Evolutionary conservation across 2,113 vertebrate species (phyloP).

Genomic region (Solea solea): DNA sequence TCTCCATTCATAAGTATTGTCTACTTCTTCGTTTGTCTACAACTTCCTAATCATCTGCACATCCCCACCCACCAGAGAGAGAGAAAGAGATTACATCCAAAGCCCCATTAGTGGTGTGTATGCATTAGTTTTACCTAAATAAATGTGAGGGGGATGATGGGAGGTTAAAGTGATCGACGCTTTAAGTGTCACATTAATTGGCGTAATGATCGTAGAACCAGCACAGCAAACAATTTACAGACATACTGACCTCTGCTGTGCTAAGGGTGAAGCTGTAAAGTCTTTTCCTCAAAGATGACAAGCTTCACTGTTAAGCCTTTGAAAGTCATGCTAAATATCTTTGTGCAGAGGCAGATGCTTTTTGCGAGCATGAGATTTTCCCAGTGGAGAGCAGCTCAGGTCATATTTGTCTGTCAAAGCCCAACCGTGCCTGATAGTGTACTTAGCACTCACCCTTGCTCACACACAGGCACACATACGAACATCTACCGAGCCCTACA

Average conservation of each 20-base stretch:
- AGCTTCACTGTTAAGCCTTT: not conserved
- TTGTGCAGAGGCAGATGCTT: not conserved
- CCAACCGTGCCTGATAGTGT: too few relatives aligned
- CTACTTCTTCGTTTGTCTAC: constrained; percentile 20
- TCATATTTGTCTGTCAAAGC: too few relatives aligned
- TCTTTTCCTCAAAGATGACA: not conserved
- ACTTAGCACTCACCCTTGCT: too few relatives aligned
- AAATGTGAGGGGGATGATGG: not conserved
- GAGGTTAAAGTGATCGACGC: not conserved
- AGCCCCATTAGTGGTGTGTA: constrained; percentile 34
- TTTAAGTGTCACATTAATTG: not conserved
- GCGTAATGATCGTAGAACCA: not conserved
- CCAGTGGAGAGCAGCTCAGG: not conserved
- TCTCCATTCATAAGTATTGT: constrained; percentile 25
- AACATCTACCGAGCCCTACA: too few relatives aligned
- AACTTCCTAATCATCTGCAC: constrained; percentile 21
- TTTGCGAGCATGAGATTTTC: too few relatives aligned
- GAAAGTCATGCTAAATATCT: not conserved
- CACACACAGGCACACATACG: too few relatives aligned
- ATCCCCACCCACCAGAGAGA: not conserved
- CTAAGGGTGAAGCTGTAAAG: not conserved
- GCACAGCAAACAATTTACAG: not conserved
- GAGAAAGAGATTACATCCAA: not conserved
- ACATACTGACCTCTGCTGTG: not conserved
- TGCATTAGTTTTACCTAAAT: constrained; percentile 42